Evolutionary conservation across 2,888 invertebrate genomes (phyloP), one percentile per base, ranked within the genome.

Genomic region (Sarcophaga caerulescens): DNA sequence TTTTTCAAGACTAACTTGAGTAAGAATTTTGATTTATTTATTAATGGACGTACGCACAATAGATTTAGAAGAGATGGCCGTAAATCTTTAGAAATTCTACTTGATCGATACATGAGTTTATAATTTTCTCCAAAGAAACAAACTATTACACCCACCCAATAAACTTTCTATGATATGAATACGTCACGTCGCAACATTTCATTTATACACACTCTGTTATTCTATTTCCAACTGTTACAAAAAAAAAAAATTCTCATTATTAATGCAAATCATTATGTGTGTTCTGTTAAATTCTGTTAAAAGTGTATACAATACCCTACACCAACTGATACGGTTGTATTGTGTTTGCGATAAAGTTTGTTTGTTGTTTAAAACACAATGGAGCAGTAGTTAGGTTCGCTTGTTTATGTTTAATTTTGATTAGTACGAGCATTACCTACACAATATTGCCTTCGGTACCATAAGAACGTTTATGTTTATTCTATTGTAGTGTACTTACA

Each of bases 121-220:
- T 35, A 35, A 35, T 35, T 35, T 10, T 0, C 44, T 44, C n/a
- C 10, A 8, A 44, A 8, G n/a, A 10, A 44, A 66, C 1, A 66
- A 11, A 21, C 78, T 63, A 23, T 47, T 70, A 21, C 70, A 47
- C 70, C 5, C 17, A 71, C 19, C 59, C 47, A 81, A 74, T 79
- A 63, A 35, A 35, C 35, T 35, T 35, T 35, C 35, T 35, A 2
- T 35, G 0, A 35, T 35, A 35, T 35, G 35, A 35, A 35, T 35
- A 35, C n/a, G 52, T 76, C 57, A 71, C 73, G 60, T 65, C 1
- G 8, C 8, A 35, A 35, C 35, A 35, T 35, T 35, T 35, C 2
- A 35, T 35, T 35, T 35, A 44, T 44, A 68, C 35, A 62, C 19
- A 65, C 57, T 45, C 21, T 21, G 21, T 57, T 4, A 35, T 35